Evolutionary conservation across 2,113 vertebrate genomes (phyloP).

Genomic region (Machaerirhynchus nigripectus): DNA sequence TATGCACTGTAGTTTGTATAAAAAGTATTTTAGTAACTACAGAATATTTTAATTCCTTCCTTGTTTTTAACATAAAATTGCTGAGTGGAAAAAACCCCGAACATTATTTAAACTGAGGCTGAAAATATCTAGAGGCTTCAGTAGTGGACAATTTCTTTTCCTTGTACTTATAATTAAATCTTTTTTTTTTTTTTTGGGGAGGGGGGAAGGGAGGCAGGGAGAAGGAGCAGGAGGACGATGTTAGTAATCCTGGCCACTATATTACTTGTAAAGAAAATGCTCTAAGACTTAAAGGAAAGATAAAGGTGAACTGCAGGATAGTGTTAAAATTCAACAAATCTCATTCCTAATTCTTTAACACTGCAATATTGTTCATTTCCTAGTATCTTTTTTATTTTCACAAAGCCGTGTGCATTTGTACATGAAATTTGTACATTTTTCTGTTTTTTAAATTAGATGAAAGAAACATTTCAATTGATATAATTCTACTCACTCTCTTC

Average conservation of each 20-base stretch:
- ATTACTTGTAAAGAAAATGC: constrained; percentile 5
- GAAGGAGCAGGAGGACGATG: not conserved
- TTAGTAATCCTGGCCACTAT: not conserved
- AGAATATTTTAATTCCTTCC: not conserved
- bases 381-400: not conserved
- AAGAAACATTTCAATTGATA: constrained; percentile 1
- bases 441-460: not conserved
- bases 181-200: not conserved
- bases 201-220: accelerated
- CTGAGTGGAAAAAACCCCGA: not conserved
- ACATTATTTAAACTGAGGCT: not conserved
- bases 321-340: constrained; percentile 2
- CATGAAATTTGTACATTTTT: not conserved
- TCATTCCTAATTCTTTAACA: not conserved
- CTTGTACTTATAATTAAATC: not conserved
- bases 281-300: not conserved
- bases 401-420: not conserved
- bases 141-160: not conserved
- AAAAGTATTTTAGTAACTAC: not conserved
- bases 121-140: not conserved
- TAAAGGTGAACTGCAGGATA: not conserved
- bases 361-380: not conserved
- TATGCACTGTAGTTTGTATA: not conserved
- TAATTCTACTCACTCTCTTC: not conserved
- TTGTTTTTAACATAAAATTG: not conserved